A percentile compares a stretch with the other conserved stretches of the same genome.
Conservation (phyloP, 1,140 invertebrate species). For the Aporrectodea caliginosa region DNA sequence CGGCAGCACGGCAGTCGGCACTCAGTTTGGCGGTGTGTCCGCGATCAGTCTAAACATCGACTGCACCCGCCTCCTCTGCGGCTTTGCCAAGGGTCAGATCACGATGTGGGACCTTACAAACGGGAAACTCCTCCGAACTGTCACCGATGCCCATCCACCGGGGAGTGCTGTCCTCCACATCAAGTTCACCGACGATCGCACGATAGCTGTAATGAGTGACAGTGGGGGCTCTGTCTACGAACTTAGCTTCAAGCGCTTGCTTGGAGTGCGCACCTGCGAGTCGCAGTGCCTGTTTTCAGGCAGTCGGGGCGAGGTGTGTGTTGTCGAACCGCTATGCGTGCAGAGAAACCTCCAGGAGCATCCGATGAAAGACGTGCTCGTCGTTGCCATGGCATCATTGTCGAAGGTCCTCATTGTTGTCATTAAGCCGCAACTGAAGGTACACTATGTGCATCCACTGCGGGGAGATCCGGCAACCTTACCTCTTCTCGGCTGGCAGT, state of each 20-base stretch:
- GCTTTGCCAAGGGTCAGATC: slow-evolving; percentile 77
- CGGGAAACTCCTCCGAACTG: slow-evolving; percentile 67
- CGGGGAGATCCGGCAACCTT: slow-evolving; percentile 59
- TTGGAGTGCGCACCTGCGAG: slow-evolving; percentile 81
- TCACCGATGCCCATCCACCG: slow-evolving; percentile 80
- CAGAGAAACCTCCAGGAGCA: slow-evolving; percentile 65
- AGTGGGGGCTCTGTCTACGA: slow-evolving; percentile 97
- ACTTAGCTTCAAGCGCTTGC: slow-evolving; percentile 79
- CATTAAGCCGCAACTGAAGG: slow-evolving; percentile 69
- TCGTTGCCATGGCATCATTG: slow-evolving; percentile 83
- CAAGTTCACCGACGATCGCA: slow-evolving; percentile 72
- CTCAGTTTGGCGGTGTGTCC: slow-evolving; percentile 68
- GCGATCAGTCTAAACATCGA: slow-evolving; percentile 80
- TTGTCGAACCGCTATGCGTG: slow-evolving; percentile 76
- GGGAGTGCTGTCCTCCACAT: slow-evolving; percentile 82
- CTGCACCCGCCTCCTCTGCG: slow-evolving; percentile 76
- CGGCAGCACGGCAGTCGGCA: slow-evolving; percentile 62
- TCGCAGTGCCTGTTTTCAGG: slow-evolving; percentile 87
- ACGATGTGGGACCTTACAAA: slow-evolving; percentile 59
- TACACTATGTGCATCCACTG: slow-evolving; percentile 66
- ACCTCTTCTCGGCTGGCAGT: slow-evolving; percentile 86
- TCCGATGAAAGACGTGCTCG: slow-evolving; percentile 70
- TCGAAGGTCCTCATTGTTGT: slow-evolving; percentile 87
- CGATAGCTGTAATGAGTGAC: slow-evolving; percentile 80
- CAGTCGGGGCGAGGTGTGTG: slow-evolving; percentile 90